These are phyloP conservation scores for Melipona quadrifasciata DNA, from an alignment of 1,140 invertebrate species.

Conservation along the genomic window DNA sequence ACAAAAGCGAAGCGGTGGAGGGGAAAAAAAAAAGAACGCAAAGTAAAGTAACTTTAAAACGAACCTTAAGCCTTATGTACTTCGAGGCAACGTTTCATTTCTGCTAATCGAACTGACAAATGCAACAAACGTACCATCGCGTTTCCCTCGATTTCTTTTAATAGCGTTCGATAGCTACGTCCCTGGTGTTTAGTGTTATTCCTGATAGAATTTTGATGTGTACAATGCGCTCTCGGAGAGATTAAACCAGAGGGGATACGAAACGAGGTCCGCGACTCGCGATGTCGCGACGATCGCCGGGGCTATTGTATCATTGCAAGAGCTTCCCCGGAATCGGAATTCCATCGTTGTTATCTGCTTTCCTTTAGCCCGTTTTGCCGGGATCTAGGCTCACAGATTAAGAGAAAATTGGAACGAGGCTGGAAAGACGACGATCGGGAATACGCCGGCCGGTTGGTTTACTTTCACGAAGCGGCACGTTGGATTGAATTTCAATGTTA, in stretches of 20 bases:
- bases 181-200: neutral
- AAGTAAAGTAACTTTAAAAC: neutral
- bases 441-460: slow-evolving; percentile 44
- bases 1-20: neutral
- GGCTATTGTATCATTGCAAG: neutral
- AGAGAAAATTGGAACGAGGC: slow-evolving; percentile 58
- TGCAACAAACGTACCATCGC: slow-evolving; percentile 20
- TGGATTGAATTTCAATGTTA: slow-evolving; percentile 66
- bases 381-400: slow-evolving; percentile 54
- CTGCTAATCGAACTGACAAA: slow-evolving; percentile 52
- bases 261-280: neutral
- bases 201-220: neutral
- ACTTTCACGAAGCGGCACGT: slow-evolving; percentile 50
- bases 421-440: slow-evolving; percentile 52
- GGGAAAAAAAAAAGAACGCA: neutral
- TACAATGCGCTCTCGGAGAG: neutral
- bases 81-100: slow-evolving; percentile 5
- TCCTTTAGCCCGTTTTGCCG: slow-evolving; percentile 6
- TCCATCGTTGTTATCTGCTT: slow-evolving; percentile 5
- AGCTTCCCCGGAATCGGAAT: slow-evolving; percentile 23
- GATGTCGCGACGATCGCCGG: slow-evolving; percentile 27
- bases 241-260: slow-evolving; percentile 10
- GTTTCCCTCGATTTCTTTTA: neutral
- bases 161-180: neutral
- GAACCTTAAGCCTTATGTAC: no score